A percentile compares a stretch with the other conserved stretches of the same genome.
Evolutionary conservation across 2,797 vertebrate species (phyloP).

Genomic region (Schizothorax lantsangensis): DNA sequence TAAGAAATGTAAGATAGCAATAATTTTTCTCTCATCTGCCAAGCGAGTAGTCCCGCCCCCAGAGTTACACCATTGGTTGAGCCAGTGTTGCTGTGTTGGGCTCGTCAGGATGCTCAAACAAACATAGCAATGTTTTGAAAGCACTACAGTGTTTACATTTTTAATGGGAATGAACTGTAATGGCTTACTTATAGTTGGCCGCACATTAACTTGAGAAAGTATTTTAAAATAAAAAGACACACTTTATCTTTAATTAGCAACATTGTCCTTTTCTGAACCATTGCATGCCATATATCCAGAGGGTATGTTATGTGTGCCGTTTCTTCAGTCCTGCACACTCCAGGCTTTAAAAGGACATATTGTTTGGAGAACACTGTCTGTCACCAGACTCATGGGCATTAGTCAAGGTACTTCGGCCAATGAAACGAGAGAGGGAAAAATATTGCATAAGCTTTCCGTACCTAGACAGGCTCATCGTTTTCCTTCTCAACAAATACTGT

Average conservation of each 20-base stretch:
- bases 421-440: background rate
- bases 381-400: conserved; percentile 44
- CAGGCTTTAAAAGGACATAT: conserved; percentile 35
- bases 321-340: background rate
- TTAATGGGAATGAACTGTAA: background rate
- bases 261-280: background rate
- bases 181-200: background rate
- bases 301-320: conserved; percentile 14
- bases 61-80: background rate
- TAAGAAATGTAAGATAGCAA: background rate
- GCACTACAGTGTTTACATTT: background rate
- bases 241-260: background rate
- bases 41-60: background rate
- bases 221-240: background rate
- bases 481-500: background rate
- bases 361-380: conserved; percentile 31
- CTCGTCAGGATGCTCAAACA: background rate
- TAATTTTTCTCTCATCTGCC: background rate
- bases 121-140: conserved; percentile 14
- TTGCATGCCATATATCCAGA: background rate
- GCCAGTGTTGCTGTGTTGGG: background rate
- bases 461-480: background rate
- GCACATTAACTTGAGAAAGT: background rate
- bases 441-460: conserved; percentile 6
- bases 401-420: conserved; percentile 32